These are phyloP conservation scores for Campoplex nolae DNA, from an alignment of 2,888 invertebrate species.

Conservation along the genomic window DNA sequence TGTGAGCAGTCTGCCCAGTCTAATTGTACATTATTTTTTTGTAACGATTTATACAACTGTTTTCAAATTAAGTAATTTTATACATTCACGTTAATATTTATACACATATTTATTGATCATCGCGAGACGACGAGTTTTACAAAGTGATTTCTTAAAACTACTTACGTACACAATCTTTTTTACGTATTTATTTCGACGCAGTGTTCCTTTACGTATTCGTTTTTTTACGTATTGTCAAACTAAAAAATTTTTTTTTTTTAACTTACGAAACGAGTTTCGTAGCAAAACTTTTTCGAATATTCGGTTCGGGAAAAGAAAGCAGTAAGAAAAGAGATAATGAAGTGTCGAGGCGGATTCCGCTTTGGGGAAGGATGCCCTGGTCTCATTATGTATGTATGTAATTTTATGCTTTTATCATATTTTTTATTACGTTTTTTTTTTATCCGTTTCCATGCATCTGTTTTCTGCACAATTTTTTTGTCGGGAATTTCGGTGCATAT, in stretches of 20 bases:
- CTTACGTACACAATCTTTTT: constrained; percentile 27
- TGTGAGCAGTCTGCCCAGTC: constrained; percentile 20
- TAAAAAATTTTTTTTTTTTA: not conserved
- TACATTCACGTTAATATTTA: constrained; percentile 8
- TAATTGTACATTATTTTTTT: constrained; percentile 56
- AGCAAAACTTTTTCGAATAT: constrained; percentile 28
- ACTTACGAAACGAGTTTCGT: constrained; percentile 11
- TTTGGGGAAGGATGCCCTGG: constrained; percentile 68
- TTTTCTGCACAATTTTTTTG: not conserved
- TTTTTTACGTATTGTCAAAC: constrained; percentile 32
- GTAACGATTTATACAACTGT: constrained; percentile 60
- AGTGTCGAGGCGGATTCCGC: constrained; percentile 62
- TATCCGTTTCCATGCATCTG: not conserved
- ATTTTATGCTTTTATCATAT: constrained; percentile 68
- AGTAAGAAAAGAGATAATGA: constrained; percentile 46
- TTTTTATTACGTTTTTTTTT: constrained; percentile 41
- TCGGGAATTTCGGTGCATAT: not conserved
- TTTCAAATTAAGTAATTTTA: constrained; percentile 19
- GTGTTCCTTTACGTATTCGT: constrained; percentile 53
- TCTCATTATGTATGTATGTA: constrained; percentile 74
- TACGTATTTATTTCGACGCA: constrained; percentile 62
- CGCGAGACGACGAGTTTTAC: constrained; percentile 53
- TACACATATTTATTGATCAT: constrained; percentile 29
- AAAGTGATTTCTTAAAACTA: constrained; percentile 43
- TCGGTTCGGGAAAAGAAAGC: constrained; percentile 19